Conservation (phyloP, 2,888 invertebrate species). For the Capitulum mitella region DNA sequence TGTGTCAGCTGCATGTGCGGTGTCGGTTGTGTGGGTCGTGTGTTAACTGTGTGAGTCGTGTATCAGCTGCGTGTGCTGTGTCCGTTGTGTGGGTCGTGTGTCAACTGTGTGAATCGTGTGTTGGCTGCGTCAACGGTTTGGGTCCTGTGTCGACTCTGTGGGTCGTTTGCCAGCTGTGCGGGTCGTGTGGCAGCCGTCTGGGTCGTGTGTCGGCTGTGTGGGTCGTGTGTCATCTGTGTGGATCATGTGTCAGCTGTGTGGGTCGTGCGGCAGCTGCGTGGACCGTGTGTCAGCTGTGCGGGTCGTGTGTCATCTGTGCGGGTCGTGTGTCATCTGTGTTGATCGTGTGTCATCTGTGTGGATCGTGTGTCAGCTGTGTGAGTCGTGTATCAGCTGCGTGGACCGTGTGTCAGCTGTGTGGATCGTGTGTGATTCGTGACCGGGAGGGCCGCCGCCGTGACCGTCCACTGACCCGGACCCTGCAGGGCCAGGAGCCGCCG, state of each 20-base stretch:
- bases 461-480: slow-evolving; percentile 31
- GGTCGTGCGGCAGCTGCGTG: background rate
- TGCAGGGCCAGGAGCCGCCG: slow-evolving; percentile 42
- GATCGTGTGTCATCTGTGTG: too few relatives aligned
- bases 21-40: background rate
- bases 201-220: too few relatives aligned
- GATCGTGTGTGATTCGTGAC: background rate
- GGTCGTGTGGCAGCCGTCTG: background rate
- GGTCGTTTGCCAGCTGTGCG: background rate
- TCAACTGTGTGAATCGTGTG: too few relatives aligned
- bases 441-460: background rate
- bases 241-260: background rate
- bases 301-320: background rate
- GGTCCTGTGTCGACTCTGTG: background rate
- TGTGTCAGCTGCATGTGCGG: too few relatives aligned
- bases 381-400: background rate
- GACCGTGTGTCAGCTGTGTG: background rate
- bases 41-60: too few relatives aligned
- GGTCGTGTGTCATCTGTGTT: too few relatives aligned
- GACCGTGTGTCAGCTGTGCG: background rate
- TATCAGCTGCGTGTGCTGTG: background rate
- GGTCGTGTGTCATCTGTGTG: too few relatives aligned
- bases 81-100: too few relatives aligned
- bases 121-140: background rate
- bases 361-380: background rate